Conservation (phyloP, 2,797 vertebrate genomes). For the Pseudochromis fuscus region DNA sequence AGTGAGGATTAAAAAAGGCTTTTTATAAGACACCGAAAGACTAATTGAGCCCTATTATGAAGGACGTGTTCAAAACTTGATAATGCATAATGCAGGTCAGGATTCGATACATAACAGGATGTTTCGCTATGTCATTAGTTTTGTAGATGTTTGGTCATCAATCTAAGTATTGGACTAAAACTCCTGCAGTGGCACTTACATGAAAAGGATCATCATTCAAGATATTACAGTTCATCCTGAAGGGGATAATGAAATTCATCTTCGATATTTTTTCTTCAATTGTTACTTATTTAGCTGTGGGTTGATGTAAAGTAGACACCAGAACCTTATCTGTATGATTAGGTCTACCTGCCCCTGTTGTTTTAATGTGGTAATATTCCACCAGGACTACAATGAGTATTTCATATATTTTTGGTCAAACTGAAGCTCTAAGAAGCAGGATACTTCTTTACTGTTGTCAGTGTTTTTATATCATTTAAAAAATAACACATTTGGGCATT, state of each 20-base stretch:
- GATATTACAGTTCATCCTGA: too few relatives aligned
- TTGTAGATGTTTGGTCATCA: too few relatives aligned
- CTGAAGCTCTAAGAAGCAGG: not conserved
- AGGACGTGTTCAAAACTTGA: not conserved
- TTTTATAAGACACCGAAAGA: not conserved
- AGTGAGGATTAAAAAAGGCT: conserved; percentile 1
- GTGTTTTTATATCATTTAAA: not conserved
- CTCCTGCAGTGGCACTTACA: too few relatives aligned
- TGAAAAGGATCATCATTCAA: too few relatives aligned
- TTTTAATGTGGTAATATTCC: not conserved
- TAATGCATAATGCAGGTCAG: not conserved
- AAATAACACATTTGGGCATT: not conserved
- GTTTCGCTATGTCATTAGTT: too few relatives aligned
- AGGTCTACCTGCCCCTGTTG: not conserved
- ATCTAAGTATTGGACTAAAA: too few relatives aligned
- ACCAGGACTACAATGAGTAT: not conserved
- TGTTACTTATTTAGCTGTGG: too few relatives aligned
- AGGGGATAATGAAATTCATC: too few relatives aligned
- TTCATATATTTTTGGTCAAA: not conserved
- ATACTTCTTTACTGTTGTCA: not conserved
- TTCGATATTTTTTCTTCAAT: too few relatives aligned
- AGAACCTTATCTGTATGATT: too few relatives aligned
- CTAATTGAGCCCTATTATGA: not conserved
- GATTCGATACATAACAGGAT: too few relatives aligned
- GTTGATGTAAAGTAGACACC: too few relatives aligned